These are phyloP conservation scores for Dasyurus viverrinus DNA, from an alignment of 2,113 vertebrate genomes.

Conservation along the genomic window DNA sequence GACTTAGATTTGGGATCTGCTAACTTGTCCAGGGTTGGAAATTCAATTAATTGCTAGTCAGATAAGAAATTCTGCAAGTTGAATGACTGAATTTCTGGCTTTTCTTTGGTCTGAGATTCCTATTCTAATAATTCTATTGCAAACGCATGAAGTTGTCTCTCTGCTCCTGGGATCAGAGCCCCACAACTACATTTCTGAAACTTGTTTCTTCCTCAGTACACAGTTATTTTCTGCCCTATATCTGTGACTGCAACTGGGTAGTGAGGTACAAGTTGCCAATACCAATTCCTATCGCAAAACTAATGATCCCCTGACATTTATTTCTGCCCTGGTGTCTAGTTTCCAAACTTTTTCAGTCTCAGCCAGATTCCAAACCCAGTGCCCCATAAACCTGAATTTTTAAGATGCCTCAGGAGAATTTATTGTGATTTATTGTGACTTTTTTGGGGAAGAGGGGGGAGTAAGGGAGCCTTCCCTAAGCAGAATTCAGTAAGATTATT, in stretches of 20 bases:
- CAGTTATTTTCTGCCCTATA: too few relatives aligned
- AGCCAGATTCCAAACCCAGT: not conserved
- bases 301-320: not conserved
- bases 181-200: too few relatives aligned
- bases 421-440: not conserved
- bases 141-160: too few relatives aligned
- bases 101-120: too few relatives aligned
- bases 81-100: too few relatives aligned
- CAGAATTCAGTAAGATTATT: not conserved
- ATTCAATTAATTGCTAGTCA: not conserved
- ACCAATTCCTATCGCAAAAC: too few relatives aligned
- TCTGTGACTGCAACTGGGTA: too few relatives aligned
- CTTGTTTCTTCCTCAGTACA: too few relatives aligned
- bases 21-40: too few relatives aligned
- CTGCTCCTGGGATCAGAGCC: too few relatives aligned
- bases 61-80: not conserved
- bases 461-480: not conserved
- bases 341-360: not conserved
- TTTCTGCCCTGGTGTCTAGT: not conserved
- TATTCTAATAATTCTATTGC: too few relatives aligned
- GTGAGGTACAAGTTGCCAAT: too few relatives aligned
- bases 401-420: not conserved
- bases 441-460: not conserved
- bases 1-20: not conserved
- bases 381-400: not conserved